Percentiles rank a stretch among this genome's conserved stretches.
Conservation (phyloP, 2,113 vertebrate genomes). For the Pelodiscus sinensis region DNA sequence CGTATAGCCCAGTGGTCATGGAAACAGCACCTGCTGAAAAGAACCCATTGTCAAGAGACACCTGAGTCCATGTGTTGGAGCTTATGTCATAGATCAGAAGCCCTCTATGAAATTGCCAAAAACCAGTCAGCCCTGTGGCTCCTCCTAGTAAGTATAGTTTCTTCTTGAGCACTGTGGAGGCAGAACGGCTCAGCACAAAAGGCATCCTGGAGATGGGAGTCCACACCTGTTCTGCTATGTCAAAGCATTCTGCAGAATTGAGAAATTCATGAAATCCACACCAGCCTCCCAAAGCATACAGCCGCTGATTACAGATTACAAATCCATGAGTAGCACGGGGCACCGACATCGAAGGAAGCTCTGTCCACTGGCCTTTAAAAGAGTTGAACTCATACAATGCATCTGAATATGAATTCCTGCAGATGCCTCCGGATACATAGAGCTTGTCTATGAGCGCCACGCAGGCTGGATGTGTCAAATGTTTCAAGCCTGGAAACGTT, state of each 20-base stretch:
- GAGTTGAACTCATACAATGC: conserved; percentile 81
- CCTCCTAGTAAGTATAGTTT: conserved; percentile 84
- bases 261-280: conserved; percentile 74
- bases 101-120: conserved; percentile 78
- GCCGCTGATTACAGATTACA: conserved; percentile 71
- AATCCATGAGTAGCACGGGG: conserved; percentile 81
- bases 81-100: conserved; percentile 83
- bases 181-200: conserved; percentile 78
- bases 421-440: conserved; percentile 82
- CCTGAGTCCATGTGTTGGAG: conserved; percentile 80
- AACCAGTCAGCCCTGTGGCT: conserved; percentile 55
- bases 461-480: conserved; percentile 80
- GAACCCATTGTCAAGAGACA: conserved; percentile 75
- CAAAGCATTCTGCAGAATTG: conserved; percentile 80
- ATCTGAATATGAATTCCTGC: conserved; percentile 78
- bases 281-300: conserved; percentile 83
- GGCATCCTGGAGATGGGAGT: conserved; percentile 72
- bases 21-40: conserved; percentile 83
- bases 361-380: conserved; percentile 60
- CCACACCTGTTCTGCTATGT: conserved; percentile 62
- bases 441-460: conserved; percentile 77
- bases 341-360: conserved; percentile 61
- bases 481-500: conserved; percentile 80
- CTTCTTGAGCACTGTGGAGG: conserved; percentile 75
- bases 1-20: conserved; percentile 80